phyloP scores from a whole-genome alignment of 92 coral and sea anemone genomes.

The Isaurus tuberculatus region DNA sequence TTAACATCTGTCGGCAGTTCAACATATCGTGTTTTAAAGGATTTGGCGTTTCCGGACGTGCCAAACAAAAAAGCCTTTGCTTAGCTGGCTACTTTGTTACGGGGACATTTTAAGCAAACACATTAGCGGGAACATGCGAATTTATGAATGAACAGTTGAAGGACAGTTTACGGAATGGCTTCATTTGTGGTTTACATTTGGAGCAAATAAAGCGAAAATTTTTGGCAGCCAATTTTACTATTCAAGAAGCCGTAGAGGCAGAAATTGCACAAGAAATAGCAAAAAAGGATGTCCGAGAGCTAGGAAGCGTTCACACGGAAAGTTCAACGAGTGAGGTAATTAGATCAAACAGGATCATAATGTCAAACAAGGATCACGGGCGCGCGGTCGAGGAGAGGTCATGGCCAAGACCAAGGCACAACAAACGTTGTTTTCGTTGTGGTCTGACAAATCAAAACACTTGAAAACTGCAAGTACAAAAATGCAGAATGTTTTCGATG shows the following conservation, averaged over 20 bases:
- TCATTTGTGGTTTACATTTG: slow-evolving; percentile 48
- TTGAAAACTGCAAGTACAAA: not conserved
- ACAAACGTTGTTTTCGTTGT: not conserved
- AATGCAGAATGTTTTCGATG: not conserved
- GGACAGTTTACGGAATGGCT: slow-evolving; percentile 49
- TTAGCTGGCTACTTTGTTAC: slow-evolving; percentile 39
- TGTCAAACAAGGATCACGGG: not conserved
- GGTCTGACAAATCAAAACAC: not conserved
- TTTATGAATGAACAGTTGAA: slow-evolving; percentile 29
- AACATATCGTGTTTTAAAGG: slow-evolving; percentile 2
- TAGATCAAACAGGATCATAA: not conserved
- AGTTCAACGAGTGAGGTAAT: not conserved
- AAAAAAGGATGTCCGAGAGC: not conserved
- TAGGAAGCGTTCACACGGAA: not conserved
- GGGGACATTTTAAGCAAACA: slow-evolving; percentile 29
- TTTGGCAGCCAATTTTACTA: slow-evolving; percentile 1
- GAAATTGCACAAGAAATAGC: slow-evolving; percentile 5
- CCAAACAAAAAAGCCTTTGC: slow-evolving; percentile 29
- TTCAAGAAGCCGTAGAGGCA: slow-evolving; percentile 27
- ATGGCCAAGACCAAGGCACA: slow-evolving; percentile 1
- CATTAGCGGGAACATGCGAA: slow-evolving; percentile 42
- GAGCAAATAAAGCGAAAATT: slow-evolving; percentile 19
- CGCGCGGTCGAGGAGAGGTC: not conserved
- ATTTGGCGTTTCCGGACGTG: slow-evolving; percentile 7
- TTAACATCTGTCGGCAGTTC: not conserved